Evolutionary conservation across 2,888 invertebrate species (phyloP).

Genomic region (Lobophora halterata): DNA sequence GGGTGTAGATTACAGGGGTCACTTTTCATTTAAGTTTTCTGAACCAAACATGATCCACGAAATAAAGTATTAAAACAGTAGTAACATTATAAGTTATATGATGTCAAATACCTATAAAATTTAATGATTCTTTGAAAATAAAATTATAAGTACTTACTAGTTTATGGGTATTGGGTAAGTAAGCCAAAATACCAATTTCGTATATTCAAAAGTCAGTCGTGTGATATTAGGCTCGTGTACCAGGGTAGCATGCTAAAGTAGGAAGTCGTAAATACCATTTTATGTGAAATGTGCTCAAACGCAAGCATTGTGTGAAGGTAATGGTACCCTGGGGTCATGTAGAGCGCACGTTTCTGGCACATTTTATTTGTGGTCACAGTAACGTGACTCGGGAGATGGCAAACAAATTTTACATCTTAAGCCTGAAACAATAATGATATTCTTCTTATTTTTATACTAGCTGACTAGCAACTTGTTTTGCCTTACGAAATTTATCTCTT

Average conservation of each 20-base stretch:
- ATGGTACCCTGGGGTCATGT: slow-evolving; percentile 59
- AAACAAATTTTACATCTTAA: slow-evolving; percentile 15
- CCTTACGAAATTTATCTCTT: no score
- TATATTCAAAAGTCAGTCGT: slow-evolving; percentile 5
- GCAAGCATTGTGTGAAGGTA: slow-evolving; percentile 53
- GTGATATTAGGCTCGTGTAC: slow-evolving; percentile 28
- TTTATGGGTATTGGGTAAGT: no score
- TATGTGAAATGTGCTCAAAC: slow-evolving; percentile 60
- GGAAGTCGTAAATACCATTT: slow-evolving; percentile 65
- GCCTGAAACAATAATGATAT: neutral
- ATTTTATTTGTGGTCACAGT: slow-evolving; percentile 48
- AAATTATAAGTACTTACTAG: no score
- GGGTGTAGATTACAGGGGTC: no score
- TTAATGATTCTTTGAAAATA: no score
- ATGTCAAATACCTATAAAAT: no score
- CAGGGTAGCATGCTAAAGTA: slow-evolving; percentile 39
- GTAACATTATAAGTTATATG: no score
- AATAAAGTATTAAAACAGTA: no score
- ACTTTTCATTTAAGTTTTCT: no score
- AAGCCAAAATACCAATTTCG: slow-evolving; percentile 1
- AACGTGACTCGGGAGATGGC: slow-evolving; percentile 27
- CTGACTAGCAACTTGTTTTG: no score
- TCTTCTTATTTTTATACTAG: neutral
- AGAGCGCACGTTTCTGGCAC: slow-evolving; percentile 43
- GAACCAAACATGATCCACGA: no score